Percentiles rank a stretch among this genome's conserved stretches.
Conservation (phyloP, 2,888 invertebrate species). For the Aquatica leii region DNA sequence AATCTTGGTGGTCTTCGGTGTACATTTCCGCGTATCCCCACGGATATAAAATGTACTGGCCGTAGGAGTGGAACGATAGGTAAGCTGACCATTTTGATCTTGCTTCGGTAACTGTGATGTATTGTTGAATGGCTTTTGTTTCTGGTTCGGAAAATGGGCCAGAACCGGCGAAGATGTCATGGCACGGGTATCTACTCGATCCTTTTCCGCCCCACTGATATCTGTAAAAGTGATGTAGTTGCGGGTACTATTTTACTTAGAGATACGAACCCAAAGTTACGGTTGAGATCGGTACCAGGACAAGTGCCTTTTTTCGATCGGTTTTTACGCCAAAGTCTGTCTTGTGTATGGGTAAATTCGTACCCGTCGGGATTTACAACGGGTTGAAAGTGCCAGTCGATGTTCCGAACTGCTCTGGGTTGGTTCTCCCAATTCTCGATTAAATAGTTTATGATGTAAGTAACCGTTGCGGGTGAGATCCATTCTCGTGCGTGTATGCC, state of each 20-base stretch:
- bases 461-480: constrained; percentile 83
- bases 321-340: constrained; percentile 87
- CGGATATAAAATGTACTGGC: constrained; percentile 85
- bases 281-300: constrained; percentile 81
- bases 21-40: constrained; percentile 83
- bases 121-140: constrained; percentile 71
- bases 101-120: constrained; percentile 57
- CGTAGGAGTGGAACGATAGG: constrained; percentile 84
- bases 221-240: constrained; percentile 50
- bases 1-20: constrained; percentile 74
- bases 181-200: constrained; percentile 82
- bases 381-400: constrained; percentile 84
- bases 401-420: constrained; percentile 74
- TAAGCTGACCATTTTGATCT: constrained; percentile 72
- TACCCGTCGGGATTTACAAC: constrained; percentile 88
- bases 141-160: constrained; percentile 89
- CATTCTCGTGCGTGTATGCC: constrained; percentile 92
- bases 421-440: constrained; percentile 72
- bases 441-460: constrained; percentile 76
- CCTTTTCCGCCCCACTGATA: constrained; percentile 89
- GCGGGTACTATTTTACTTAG: constrained; percentile 5
- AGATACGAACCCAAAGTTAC: constrained; percentile 76
- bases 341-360: constrained; percentile 81
- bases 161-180: constrained; percentile 81
- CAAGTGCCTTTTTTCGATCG: constrained; percentile 70